A percentile compares a stretch with the other conserved stretches of the same genome.
Evolutionary conservation across 2,797 vertebrate species (phyloP).

Genomic region (Poecilia wingei): DNA sequence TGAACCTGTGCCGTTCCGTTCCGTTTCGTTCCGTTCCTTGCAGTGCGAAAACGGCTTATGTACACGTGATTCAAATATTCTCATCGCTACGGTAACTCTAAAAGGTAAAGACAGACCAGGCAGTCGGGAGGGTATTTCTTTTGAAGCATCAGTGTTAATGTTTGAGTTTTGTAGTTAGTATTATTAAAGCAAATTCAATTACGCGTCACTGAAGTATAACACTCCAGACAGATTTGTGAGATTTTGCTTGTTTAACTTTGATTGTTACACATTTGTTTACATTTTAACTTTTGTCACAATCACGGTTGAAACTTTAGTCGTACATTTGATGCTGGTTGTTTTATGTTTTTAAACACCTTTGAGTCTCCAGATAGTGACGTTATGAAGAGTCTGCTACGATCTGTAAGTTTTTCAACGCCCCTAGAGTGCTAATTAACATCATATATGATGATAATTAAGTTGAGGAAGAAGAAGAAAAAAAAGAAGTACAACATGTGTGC

Average conservation of each 20-base stretch:
- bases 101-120: not conserved
- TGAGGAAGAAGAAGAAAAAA: not conserved
- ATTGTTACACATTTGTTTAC: conserved; percentile 7
- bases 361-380: conserved; percentile 22
- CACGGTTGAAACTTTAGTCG: conserved; percentile 19
- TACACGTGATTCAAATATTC: not conserved
- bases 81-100: not conserved
- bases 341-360: not conserved
- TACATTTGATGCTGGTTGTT: conserved; percentile 16
- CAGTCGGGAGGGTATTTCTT: conserved; percentile 10
- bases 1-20: too few relatives aligned
- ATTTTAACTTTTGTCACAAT: conserved; percentile 11
- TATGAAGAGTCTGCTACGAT: conserved; percentile 29
- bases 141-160: conserved; percentile 27
- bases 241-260: conserved; percentile 4
- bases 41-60: not conserved
- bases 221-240: conserved; percentile 3
- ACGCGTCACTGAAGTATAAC: conserved; percentile 14
- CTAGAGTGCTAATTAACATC: conserved; percentile 28
- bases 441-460: not conserved
- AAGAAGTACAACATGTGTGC: not conserved
- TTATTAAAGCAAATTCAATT: conserved; percentile 10
- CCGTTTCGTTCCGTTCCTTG: too few relatives aligned
- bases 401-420: conserved; percentile 24
- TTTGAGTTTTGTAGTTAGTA: conserved; percentile 2